Conservation (phyloP, 2,797 vertebrate genomes). For the Gymnodraco acuticeps region DNA sequence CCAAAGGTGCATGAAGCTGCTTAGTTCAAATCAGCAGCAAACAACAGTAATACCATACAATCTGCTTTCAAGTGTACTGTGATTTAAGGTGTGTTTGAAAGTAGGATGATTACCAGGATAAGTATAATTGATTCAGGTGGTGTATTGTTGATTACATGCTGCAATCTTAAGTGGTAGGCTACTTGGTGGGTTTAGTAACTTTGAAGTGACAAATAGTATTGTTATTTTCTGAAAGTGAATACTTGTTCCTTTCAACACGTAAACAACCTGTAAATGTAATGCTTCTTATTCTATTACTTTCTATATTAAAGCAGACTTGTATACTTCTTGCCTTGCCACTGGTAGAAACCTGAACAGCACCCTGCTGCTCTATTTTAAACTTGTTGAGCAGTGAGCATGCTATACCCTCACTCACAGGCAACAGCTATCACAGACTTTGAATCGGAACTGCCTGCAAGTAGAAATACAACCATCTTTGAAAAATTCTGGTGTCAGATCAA, state of each 20-base stretch:
- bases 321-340: neutral
- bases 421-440: slow-evolving; percentile 34
- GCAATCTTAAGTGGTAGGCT: neutral
- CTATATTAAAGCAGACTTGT: neutral
- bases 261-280: neutral
- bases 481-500: neutral
- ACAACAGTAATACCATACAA: slow-evolving; percentile 3
- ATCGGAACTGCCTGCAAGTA: slow-evolving; percentile 29
- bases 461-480: slow-evolving; percentile 15
- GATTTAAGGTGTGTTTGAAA: neutral
- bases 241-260: neutral
- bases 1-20: neutral
- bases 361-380: slow-evolving; percentile 77
- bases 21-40: neutral
- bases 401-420: slow-evolving; percentile 9
- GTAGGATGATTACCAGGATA: neutral
- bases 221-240: neutral
- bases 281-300: neutral
- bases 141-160: neutral
- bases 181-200: neutral
- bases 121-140: neutral
- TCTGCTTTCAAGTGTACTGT: neutral
- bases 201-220: neutral
- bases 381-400: slow-evolving; percentile 30
- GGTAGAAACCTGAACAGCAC: slow-evolving; percentile 50